Conservation (phyloP, 2,888 invertebrate genomes). For the Orgyia antiqua region DNA sequence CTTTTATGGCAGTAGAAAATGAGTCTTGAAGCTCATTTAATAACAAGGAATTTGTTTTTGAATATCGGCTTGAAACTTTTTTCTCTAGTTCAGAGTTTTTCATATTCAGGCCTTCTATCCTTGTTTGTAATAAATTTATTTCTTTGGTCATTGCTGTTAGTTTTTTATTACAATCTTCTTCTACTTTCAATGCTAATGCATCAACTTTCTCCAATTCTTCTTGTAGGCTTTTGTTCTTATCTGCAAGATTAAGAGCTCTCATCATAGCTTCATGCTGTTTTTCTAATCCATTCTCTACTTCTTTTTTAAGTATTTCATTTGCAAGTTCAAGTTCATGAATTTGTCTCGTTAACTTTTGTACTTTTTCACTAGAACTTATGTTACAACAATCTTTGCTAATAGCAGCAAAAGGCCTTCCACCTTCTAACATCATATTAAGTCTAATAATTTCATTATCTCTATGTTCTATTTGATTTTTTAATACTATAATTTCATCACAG, state of each 20-base stretch:
- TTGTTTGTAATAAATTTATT: slow-evolving; percentile 75
- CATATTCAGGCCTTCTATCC: slow-evolving; percentile 63
- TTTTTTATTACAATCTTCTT: slow-evolving; percentile 85
- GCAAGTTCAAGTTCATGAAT: slow-evolving; percentile 79
- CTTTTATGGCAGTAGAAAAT: slow-evolving; percentile 40
- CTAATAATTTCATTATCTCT: slow-evolving; percentile 85
- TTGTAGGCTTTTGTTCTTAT: slow-evolving; percentile 83
- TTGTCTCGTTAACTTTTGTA: slow-evolving; percentile 77
- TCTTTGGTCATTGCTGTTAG: slow-evolving; percentile 81
- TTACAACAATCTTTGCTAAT: slow-evolving; percentile 82
- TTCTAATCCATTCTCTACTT: slow-evolving; percentile 75
- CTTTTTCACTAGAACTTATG: slow-evolving; percentile 73
- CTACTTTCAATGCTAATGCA: slow-evolving; percentile 84
- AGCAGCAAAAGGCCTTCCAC: slow-evolving; percentile 82
- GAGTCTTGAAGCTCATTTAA: slow-evolving; percentile 38
- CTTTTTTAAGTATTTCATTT: slow-evolving; percentile 69
- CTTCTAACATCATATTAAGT: slow-evolving; percentile 82
- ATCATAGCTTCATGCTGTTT: slow-evolving; percentile 91
- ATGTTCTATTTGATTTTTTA: slow-evolving; percentile 63
- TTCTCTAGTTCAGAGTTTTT: slow-evolving; percentile 74
- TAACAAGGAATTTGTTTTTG: slow-evolving; percentile 29
- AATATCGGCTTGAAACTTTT: slow-evolving; percentile 67
- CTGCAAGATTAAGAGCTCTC: slow-evolving; percentile 84
- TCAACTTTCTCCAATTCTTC: slow-evolving; percentile 86
- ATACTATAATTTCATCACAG: slow-evolving; percentile 54